Evolutionary conservation across 2,113 vertebrate species (phyloP).

Genomic region (Empidonax traillii): DNA sequence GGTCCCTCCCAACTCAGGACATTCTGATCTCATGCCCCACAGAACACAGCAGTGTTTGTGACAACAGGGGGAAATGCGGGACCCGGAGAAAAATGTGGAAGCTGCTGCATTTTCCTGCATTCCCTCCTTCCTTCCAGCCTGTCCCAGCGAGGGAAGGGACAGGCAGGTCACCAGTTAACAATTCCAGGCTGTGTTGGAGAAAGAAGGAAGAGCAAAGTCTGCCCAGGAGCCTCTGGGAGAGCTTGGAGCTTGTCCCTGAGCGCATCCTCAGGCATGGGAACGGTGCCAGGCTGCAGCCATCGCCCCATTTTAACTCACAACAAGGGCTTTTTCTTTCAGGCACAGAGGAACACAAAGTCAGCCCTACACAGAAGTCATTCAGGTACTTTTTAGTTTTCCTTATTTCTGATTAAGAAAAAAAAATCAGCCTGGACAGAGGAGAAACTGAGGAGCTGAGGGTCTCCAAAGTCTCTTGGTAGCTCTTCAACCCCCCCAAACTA

Average conservation of each 20-base stretch:
- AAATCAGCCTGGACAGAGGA: not conserved
- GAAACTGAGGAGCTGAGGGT: not conserved
- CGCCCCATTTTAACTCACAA: not conserved
- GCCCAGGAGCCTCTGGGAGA: not conserved
- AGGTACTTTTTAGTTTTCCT: not conserved
- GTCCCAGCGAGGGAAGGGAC: not conserved
- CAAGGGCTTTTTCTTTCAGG: not conserved
- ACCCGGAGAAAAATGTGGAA: not conserved
- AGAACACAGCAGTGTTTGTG: accelerated
- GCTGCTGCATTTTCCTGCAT: not conserved
- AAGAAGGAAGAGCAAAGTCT: not conserved
- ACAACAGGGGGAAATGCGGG: too few species aligned
- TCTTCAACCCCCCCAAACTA: not conserved
- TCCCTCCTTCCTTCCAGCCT: not conserved
- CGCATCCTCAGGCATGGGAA: accelerated
- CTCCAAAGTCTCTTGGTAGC: not conserved
- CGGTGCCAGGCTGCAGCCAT: accelerated
- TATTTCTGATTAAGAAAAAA: not conserved
- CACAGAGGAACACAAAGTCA: not conserved
- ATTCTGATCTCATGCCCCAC: accelerated
- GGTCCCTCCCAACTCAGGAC: not conserved
- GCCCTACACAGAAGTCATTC: not conserved
- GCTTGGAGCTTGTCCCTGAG: not conserved
- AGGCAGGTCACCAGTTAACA: accelerated
- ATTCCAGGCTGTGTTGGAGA: accelerated